These are phyloP conservation scores for Bhutanitis thaidina DNA, from an alignment of 2,888 invertebrate species.

Conservation along the genomic window DNA sequence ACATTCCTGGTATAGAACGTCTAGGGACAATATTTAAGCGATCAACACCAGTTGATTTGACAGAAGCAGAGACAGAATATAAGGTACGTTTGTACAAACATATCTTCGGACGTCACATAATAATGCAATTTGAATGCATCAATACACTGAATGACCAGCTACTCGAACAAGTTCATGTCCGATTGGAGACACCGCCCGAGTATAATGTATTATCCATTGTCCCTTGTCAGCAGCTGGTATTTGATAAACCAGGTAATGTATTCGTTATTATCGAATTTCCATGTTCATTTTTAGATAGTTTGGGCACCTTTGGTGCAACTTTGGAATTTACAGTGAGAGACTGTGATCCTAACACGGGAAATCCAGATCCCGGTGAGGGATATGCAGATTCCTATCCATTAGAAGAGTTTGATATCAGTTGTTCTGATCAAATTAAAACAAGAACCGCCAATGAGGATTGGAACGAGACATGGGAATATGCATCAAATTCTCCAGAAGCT, in stretches of 20 bases:
- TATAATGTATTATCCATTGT: conserved; percentile 87
- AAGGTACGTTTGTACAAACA: conserved; percentile 95
- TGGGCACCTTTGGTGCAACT: conserved; percentile 92
- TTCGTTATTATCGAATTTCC: conserved; percentile 89
- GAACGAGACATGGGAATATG: conserved; percentile 88
- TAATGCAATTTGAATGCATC: conserved; percentile 97
- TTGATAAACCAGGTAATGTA: conserved; percentile 91
- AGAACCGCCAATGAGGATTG: conserved; percentile 55
- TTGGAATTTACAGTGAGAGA: conserved; percentile 97
- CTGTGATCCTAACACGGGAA: conserved; percentile 96
- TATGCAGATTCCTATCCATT: conserved; percentile 97
- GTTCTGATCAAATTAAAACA: conserved; percentile 60
- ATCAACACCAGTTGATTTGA: conserved; percentile 91
- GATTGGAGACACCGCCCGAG: conserved; percentile 90
- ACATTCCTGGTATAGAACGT: conserved; percentile 91
- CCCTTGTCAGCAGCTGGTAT: conserved; percentile 88
- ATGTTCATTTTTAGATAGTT: conserved; percentile 79
- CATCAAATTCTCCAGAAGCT: conserved; percentile 84
- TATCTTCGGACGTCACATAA: conserved; percentile 90
- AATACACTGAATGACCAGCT: conserved; percentile 98
- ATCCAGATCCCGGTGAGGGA: conserved; percentile 96
- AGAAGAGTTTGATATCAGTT: conserved; percentile 85
- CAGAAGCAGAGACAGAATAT: conserved; percentile 99
- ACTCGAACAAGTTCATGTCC: conserved; percentile 94
- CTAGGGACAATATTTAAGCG: conserved; percentile 94